Conservation (phyloP, 1,140 invertebrate species). For the Drosophila sp. region DNA sequence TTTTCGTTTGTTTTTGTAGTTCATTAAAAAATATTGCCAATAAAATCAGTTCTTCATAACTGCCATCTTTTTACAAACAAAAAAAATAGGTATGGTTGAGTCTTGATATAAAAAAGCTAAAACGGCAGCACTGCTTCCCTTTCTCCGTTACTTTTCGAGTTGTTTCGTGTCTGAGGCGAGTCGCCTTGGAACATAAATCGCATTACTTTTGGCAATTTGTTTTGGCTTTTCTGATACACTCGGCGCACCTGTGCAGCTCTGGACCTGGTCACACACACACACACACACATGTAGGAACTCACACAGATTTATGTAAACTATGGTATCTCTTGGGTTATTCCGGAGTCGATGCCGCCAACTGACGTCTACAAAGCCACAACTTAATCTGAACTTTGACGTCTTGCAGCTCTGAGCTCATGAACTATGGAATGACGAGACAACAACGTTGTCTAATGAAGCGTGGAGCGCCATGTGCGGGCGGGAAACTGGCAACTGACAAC, state of each 20-base stretch:
- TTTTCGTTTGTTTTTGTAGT: too few species aligned
- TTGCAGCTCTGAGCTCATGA: slow-evolving; percentile 24
- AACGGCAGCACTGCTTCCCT: neutral
- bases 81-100: too few species aligned
- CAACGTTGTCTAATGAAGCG: slow-evolving; percentile 63
- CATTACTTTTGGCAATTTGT: slow-evolving; percentile 62
- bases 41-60: too few species aligned
- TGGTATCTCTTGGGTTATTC: slow-evolving; percentile 58
- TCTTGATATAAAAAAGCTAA: too few species aligned
- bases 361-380: slow-evolving; percentile 68
- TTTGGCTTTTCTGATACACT: slow-evolving; percentile 19
- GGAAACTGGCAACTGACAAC: neutral
- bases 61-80: too few species aligned
- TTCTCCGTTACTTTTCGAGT: neutral
- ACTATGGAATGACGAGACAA: slow-evolving; percentile 4
- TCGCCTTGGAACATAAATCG: slow-evolving; percentile 55
- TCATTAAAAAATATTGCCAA: too few species aligned
- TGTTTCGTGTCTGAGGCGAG: slow-evolving; percentile 61
- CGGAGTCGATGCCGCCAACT: slow-evolving; percentile 51
- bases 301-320: slow-evolving; percentile 9
- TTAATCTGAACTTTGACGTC: slow-evolving; percentile 71
- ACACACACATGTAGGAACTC: slow-evolving; percentile 11
- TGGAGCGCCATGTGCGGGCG: slow-evolving; percentile 50
- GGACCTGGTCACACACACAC: slow-evolving; percentile 1
- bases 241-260: slow-evolving; percentile 39